A percentile compares a stretch with the other conserved stretches of the same genome.
Evolutionary conservation across 1,140 invertebrate species (phyloP).

Genomic region (Euura lappo): DNA sequence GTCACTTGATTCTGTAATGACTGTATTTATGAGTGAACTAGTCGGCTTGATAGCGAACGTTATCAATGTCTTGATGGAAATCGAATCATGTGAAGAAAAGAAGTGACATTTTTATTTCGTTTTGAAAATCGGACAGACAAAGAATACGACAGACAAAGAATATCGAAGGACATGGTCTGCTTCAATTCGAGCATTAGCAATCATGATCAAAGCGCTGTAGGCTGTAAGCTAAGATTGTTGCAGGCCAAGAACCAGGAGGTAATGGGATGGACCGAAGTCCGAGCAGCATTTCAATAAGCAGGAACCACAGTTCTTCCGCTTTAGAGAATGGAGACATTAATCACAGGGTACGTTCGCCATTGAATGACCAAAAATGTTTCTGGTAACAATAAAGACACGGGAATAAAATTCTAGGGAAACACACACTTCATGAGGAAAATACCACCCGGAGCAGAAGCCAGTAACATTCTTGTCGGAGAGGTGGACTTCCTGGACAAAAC

Average conservation of each 20-base stretch:
- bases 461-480: constrained; percentile 97
- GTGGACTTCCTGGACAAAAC: constrained; percentile 94
- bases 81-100: not conserved
- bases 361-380: not conserved
- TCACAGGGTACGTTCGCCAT: constrained; percentile 54
- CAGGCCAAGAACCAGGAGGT: constrained; percentile 54
- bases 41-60: no score
- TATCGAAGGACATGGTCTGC: not conserved
- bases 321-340: constrained; percentile 72
- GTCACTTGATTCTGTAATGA: no score
- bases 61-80: no score
- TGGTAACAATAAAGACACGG: not conserved
- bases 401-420: constrained; percentile 71
- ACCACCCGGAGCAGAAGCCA: constrained; percentile 94
- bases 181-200: not conserved
- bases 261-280: constrained; percentile 78
- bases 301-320: constrained; percentile 77
- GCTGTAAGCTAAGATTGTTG: constrained; percentile 52
- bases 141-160: not conserved
- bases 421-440: constrained; percentile 97
- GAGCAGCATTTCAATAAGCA: constrained; percentile 77
- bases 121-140: not conserved
- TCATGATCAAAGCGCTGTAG: constrained; percentile 36
- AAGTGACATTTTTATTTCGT: not conserved
- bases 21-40: no score